Evolutionary conservation across 2,797 vertebrate species (phyloP).

Genomic region (Iguana delicatissima): DNA sequence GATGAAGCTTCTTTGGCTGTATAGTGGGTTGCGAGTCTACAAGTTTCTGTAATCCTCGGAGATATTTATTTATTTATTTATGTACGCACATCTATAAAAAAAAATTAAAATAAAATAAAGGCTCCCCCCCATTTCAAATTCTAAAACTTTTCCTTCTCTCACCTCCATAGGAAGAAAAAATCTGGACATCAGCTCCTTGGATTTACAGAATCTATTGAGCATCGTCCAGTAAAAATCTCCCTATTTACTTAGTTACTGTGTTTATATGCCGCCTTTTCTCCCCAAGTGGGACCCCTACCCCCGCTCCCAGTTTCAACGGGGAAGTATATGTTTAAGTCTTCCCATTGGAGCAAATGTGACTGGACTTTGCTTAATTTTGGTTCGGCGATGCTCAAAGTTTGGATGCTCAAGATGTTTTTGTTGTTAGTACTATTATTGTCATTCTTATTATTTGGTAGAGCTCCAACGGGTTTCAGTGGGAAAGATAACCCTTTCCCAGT

Average conservation of each 20-base stretch:
- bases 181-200: not conserved
- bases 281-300: too few species aligned
- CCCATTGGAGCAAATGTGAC: not conserved
- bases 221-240: too few species aligned
- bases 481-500: not conserved
- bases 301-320: not conserved
- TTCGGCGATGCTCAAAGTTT: not conserved
- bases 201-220: not conserved
- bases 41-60: conserved; percentile 83
- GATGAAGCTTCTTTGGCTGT: not conserved
- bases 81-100: conserved; percentile 72
- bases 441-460: not conserved
- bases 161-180: not conserved
- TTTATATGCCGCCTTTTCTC: too few species aligned
- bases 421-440: not conserved
- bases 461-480: not conserved
- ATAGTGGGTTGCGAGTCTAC: conserved; percentile 81
- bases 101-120: not conserved
- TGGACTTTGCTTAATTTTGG: not conserved
- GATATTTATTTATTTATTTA: conserved; percentile 99
- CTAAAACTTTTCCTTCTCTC: not conserved
- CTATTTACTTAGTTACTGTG: too few species aligned
- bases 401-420: not conserved
- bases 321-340: too few species aligned
- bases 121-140: too few species aligned